Percentiles rank a stretch among this genome's conserved stretches.
phyloP scores from a whole-genome alignment of 2,113 vertebrate species.

The Micronycteris hirsuta region DNA sequence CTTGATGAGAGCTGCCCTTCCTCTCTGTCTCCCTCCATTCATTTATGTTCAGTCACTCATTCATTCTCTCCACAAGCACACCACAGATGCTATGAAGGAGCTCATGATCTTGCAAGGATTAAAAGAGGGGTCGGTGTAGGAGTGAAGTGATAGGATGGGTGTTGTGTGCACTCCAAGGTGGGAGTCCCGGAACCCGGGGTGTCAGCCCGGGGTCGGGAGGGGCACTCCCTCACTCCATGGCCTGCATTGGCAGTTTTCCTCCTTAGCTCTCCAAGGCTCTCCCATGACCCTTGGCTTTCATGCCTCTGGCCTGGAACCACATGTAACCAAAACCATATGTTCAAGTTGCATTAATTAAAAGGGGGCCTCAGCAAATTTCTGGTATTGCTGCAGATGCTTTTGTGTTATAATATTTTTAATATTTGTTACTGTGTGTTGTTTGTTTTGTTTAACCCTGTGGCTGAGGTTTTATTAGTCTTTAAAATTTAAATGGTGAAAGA shows the following conservation, averaged over 20 bases:
- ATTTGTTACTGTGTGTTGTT: background rate
- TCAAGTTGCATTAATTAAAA: constrained; percentile 43
- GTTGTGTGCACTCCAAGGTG: background rate
- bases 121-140: background rate
- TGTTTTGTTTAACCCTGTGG: constrained; percentile 14
- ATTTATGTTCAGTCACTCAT: background rate
- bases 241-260: background rate
- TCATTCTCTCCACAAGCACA: background rate
- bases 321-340: constrained; percentile 47
- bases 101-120: background rate
- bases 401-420: background rate
- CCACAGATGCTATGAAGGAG: background rate
- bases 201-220: background rate
- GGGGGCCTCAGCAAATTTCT: constrained; percentile 33
- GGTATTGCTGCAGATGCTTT: constrained; percentile 10
- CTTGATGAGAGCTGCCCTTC: background rate
- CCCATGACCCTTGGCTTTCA: background rate
- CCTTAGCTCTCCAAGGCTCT: background rate
- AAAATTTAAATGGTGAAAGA: constrained; percentile 10
- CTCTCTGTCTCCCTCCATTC: background rate
- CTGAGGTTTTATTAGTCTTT: background rate
- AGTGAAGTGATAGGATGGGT: background rate
- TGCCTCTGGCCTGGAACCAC: constrained; percentile 29
- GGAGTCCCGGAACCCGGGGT: background rate
- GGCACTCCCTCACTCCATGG: background rate